A percentile compares a stretch with the other conserved stretches of the same genome.
phyloP scores from a whole-genome alignment of 2,113 vertebrate genomes.

The Pterocles gutturalis region DNA sequence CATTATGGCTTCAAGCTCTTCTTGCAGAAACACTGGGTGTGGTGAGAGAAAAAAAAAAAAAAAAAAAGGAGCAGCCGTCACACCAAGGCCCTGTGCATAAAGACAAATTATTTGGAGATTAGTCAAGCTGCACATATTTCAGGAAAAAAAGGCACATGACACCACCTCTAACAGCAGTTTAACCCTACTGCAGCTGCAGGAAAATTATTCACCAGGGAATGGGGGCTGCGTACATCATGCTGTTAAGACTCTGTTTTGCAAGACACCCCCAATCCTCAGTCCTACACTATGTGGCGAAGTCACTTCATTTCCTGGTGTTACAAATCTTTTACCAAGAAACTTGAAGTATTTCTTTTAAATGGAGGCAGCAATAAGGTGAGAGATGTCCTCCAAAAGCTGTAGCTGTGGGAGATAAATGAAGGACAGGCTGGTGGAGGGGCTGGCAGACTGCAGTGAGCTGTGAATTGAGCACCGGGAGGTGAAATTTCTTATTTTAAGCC shows the following conservation, averaged over 20 bases:
- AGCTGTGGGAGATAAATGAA: neutral
- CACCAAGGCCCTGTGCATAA: rapidly evolving
- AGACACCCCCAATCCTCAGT: neutral
- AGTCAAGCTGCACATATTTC: neutral
- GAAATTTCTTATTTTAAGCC: neutral
- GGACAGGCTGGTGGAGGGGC: neutral
- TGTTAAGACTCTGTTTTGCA: neutral
- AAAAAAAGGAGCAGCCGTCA: neutral
- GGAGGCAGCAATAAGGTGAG: neutral
- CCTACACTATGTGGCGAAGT: neutral
- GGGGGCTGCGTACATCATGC: rapidly evolving
- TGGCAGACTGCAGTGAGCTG: neutral
- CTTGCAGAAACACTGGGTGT: neutral
- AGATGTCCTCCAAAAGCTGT: neutral
- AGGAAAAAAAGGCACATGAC: neutral
- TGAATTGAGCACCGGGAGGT: neutral
- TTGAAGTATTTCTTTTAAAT: neutral
- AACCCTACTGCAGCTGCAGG: neutral
- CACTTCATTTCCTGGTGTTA: neutral
- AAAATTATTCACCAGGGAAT: neutral
- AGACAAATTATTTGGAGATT: neutral
- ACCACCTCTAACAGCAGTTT: neutral
- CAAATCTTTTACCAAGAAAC: neutral
- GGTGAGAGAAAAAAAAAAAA: neutral
- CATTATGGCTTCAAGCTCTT: neutral